Base-by-base conservation (phyloP, 2,797 vertebrate genomes). In the Argentina silus region DNA sequence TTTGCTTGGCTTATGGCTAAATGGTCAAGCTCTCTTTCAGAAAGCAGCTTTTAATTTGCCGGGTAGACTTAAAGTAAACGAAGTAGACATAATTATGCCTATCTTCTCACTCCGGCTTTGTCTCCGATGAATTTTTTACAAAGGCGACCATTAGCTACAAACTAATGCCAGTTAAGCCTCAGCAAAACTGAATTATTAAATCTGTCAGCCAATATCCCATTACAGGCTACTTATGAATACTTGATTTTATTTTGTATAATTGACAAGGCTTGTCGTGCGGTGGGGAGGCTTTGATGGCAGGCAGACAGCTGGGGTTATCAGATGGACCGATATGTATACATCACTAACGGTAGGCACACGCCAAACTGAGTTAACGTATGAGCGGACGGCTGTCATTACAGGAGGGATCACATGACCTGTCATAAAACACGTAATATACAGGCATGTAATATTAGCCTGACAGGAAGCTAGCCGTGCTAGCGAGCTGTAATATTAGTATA, bases 171-270 rank as follows among this genome's bases (percentile, higher is more conserved):
- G 93, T 92, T 93, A 95, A 95, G 94, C 88, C 92, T 88, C 85
- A 83, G 93, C 92, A 96, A 96, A 96, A 93, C 94, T 97, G 94
- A 97, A 97, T 97, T 96, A 98, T 96, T 97, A 94, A 98, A 96
- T 94, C 93, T 95, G 90, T 93, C 93, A 93, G 93, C 85, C 91
- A 88, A 92, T 95, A 96, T 96, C 95, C 95, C 81, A 89, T 97
- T 96, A 95, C 95, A 82, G 57, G 90, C 92, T 91, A 91, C 96
- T 95, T 96, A 96, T 96, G 96, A 97, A 97, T 96, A 97, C 94
- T 96, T 97, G 95, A 97, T 96, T 96, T 95, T 94, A 97, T 95
- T 96, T 96, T 95, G 95, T 95, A 93, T 96, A 96, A 96, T 90
- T 97, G 95, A 96, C 95, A 94, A 93, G 92, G 93, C 93, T 93